These are phyloP conservation scores for Pseudorhombus dupliciocellatus DNA, from an alignment of 2,113 vertebrate genomes.

Conservation along the genomic window DNA sequence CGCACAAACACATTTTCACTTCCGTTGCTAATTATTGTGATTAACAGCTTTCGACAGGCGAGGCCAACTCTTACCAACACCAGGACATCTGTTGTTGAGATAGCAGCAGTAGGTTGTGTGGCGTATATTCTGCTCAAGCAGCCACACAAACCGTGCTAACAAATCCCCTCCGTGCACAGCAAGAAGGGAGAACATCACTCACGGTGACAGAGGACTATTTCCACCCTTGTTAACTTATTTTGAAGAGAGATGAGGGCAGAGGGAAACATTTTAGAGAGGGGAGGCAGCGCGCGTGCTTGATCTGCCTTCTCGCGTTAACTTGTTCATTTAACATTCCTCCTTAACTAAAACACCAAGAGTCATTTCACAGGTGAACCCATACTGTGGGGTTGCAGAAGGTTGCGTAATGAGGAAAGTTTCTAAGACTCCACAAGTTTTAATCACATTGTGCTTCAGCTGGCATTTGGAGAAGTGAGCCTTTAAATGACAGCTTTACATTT, in stretches of 20 bases:
- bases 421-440: conserved; percentile 24
- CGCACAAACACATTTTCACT: conserved; percentile 13
- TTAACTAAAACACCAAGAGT: conserved; percentile 11
- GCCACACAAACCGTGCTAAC: conserved; percentile 46
- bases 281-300: conserved; percentile 13
- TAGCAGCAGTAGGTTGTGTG: conserved; percentile 43
- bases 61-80: conserved; percentile 47
- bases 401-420: conserved; percentile 6
- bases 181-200: conserved; percentile 66
- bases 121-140: conserved; percentile 34
- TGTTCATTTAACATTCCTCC: conserved; percentile 29
- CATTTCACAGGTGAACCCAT: not conserved
- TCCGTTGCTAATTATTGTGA: conserved; percentile 55
- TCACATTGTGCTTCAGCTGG: conserved; percentile 8
- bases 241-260: conserved; percentile 40
- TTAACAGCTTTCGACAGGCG: conserved; percentile 58
- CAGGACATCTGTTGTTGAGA: conserved; percentile 60
- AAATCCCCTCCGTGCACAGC: conserved; percentile 51
- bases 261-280: conserved; percentile 21
- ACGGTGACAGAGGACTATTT: conserved; percentile 53
- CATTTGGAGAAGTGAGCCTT: conserved; percentile 40
- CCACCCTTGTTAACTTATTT: conserved; percentile 65
- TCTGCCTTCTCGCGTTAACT: conserved; percentile 36
- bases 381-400: conserved; percentile 12
- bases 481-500: conserved; percentile 18